Base-by-base conservation (phyloP, 2,113 vertebrate species). In the Siphamia tubifer region DNA sequence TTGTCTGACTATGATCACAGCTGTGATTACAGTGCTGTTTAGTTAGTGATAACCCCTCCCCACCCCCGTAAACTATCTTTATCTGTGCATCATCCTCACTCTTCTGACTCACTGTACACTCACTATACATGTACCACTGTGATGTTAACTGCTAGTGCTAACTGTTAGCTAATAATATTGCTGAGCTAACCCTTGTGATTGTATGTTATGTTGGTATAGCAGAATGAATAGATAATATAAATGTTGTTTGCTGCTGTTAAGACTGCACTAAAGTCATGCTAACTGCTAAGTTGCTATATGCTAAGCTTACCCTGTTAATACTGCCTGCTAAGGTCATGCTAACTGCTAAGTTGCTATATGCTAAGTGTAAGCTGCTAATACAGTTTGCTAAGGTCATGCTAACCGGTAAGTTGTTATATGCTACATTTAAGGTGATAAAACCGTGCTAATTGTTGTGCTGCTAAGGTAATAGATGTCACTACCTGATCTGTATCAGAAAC, bases 61-160 rank as follows among this genome's bases (percentile, higher is more conserved):
- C 36, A 58, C 44, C 27, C 52, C 24, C 70, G 49, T 9, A 2
- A 47, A 51, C 68, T 74, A 53, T 39, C 38, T 79, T 2, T 82
- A 56, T 79, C 38, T 85, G 83, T 86, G 65, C 78, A 79, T 77
- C 86, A 77, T 83, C 79, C 57, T 74, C 81, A 74, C 74, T 73
- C 74, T 83, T 81, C 66, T 47, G 69, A 84, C 39, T 74, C 84
- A 77, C 83, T 74, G 72, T 83, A 83, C 43, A 73, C 64, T 84
- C 43, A 73, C 64, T 84, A 40, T 83, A 81, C 74, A 77, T 88
- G 86, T 85, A 79, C 54, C 1, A 60, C 74, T 88, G 68, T 77
- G 70, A 77, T 57, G 88, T 79, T 88, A 83, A 77, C 70, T 20
- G 88, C 86, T 84, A 63, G 61, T 51, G 80, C 81, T 88, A 80